Evolutionary conservation across 2,888 invertebrate genomes (phyloP).

Genomic region (Tyria jacobaeae): DNA sequence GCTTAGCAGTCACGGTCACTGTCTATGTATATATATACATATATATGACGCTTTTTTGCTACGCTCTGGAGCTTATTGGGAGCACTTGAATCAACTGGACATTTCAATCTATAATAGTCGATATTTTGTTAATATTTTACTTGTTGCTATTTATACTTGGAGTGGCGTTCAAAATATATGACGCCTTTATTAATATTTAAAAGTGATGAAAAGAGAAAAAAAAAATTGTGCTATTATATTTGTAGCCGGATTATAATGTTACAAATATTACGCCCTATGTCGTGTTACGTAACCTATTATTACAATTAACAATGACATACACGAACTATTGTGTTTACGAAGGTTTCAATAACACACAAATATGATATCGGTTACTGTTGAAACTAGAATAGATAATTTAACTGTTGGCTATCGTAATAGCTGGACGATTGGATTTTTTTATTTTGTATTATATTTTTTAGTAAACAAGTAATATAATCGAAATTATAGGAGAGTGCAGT

Average conservation of each 20-base stretch:
- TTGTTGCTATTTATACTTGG: too few relatives aligned
- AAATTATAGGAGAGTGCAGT: not conserved
- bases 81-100: too few relatives aligned
- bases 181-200: too few relatives aligned
- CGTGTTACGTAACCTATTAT: slow-evolving; percentile 11
- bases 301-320: slow-evolving; percentile 9
- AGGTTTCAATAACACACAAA: not conserved
- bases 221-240: not conserved
- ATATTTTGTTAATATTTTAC: too few relatives aligned
- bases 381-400: slow-evolving; percentile 3
- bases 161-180: too few relatives aligned
- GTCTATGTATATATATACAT: too few relatives aligned
- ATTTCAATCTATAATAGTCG: too few relatives aligned
- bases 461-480: not conserved
- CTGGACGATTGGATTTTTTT: not conserved
- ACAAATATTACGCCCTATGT: slow-evolving; percentile 2
- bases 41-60: too few relatives aligned
- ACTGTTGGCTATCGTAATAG: not conserved
- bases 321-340: slow-evolving; percentile 8
- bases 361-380: not conserved
- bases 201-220: too few relatives aligned
- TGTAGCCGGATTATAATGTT: not conserved
- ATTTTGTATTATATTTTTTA: slow-evolving; percentile 2
- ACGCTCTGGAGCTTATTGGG: too few relatives aligned
- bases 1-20: too few relatives aligned